Evolutionary conservation across 2,797 vertebrate species (phyloP).

Genomic region (Lates japonicus): DNA sequence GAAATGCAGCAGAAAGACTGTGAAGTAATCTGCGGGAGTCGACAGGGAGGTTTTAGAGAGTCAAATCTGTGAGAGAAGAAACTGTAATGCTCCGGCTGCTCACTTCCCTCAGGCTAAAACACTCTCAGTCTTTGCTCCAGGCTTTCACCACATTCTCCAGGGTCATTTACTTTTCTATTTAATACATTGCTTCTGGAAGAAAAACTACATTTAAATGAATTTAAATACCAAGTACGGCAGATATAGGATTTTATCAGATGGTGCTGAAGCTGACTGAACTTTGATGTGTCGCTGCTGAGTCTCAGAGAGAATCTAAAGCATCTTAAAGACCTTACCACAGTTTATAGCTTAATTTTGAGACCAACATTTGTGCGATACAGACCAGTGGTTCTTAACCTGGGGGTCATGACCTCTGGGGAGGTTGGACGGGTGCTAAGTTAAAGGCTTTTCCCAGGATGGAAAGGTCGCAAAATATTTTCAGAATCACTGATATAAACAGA

Average conservation of each 20-base stretch:
- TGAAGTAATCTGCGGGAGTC: not conserved
- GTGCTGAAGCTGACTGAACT: too few species aligned
- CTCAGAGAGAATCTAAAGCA: not conserved
- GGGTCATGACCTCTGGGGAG: too few species aligned
- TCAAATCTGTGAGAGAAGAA: not conserved
- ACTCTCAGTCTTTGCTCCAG: not conserved
- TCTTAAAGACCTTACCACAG: not conserved
- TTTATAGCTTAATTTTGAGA: too few species aligned
- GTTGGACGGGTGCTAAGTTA: too few species aligned
- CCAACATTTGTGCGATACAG: too few species aligned
- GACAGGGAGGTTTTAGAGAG: not conserved
- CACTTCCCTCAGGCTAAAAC: conserved; percentile 12
- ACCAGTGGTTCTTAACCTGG: too few species aligned
- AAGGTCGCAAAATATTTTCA: too few species aligned
- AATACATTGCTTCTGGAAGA: not conserved
- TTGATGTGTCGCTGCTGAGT: not conserved
- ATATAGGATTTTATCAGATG: not conserved
- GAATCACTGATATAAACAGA: too few species aligned
- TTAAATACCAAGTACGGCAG: not conserved
- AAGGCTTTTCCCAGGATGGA: too few species aligned
- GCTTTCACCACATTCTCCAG: not conserved
- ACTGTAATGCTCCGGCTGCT: too few species aligned
- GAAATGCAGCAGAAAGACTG: not conserved
- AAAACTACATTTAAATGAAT: not conserved
- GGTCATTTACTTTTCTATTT: not conserved